Evolutionary conservation across 2,797 vertebrate genomes (phyloP).

Genomic region (Cetoscarus ocellatus): DNA sequence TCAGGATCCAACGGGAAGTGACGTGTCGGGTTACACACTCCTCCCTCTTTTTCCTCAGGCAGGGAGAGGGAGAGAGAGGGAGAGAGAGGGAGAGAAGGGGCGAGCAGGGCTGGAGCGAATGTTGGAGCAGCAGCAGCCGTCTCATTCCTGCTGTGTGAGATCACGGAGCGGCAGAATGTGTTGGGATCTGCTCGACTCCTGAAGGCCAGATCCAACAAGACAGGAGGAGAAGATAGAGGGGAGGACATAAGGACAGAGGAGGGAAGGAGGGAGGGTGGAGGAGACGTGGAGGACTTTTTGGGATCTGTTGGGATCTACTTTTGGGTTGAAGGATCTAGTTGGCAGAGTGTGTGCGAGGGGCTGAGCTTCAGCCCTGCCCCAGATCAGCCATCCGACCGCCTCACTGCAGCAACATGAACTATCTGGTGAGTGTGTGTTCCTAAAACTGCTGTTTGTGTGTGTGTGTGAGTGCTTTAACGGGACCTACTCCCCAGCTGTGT

Average conservation of each 20-base stretch:
- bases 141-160: conserved; percentile 86
- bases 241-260: conserved; percentile 14
- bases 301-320: conserved; percentile 48
- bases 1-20: conserved; percentile 70
- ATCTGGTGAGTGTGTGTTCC: conserved; percentile 72
- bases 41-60: conserved; percentile 66
- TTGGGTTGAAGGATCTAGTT: conserved; percentile 32
- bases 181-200: conserved; percentile 62
- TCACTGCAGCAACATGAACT: conserved; percentile 74
- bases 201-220: conserved; percentile 60
- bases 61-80: conserved; percentile 24
- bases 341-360: conserved; percentile 47
- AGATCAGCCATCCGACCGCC: conserved; percentile 27
- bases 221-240: conserved; percentile 10
- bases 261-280: conserved; percentile 17
- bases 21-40: conserved; percentile 69
- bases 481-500: conserved; percentile 60
- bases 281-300: conserved; percentile 29
- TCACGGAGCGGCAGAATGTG: conserved; percentile 83
- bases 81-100: conserved; percentile 26
- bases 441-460: background rate
- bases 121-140: conserved; percentile 65
- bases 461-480: conserved; percentile 41
- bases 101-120: conserved; percentile 61
- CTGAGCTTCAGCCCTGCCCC: conserved; percentile 61